Evolutionary conservation across 2,113 vertebrate genomes (phyloP), one percentile per base, ranked within the genome.

Genomic region (Hymenochirus boettgeri): DNA sequence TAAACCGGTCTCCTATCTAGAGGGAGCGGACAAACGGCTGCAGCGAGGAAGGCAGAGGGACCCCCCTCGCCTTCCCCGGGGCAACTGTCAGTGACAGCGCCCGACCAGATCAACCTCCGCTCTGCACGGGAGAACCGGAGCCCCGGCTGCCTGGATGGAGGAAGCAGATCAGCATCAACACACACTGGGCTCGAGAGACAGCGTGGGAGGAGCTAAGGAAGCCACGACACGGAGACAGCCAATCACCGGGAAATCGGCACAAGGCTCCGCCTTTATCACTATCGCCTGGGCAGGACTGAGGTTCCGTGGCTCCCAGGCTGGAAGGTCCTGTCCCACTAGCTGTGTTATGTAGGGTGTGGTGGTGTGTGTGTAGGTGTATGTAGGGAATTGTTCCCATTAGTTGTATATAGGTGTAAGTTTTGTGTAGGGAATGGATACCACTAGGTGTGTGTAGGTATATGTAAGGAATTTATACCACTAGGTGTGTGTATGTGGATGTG

Each of bases 201-300:
- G 33, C 31, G 25, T 35, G 23, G 74, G 86, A 74, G 85, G 85
- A 86, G 83, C 80, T 73, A 79, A 75, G 76, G 59, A n/a, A n/a
- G n/a, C n/a, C 79, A 74, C 76, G 80, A 79, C 83, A 77, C 79
- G 81, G 81, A 86, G 76, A 84, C 64, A 57, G 78, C 75, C 72
- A 61, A 51, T 54, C 70, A 77, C 56, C 58, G 62, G 50, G 79
- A 57, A 82, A 82, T 77, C 65, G 76, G 79, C 81, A 62, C n/a
- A 21, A 4, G 29, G 17, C 33, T 39, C 50, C 54, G 59, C 50
- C 3, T 1, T 29, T 19, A 26, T 15, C 23, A 21, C 31, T 69
- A 57, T 45, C 72, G 18, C 39, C 45, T 33, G 63, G 70, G 74
- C 72, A 71, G 71, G 29, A 10, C 5, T 31, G 5, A 5, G 5